A percentile compares a stretch with the other conserved stretches of the same genome.
These are phyloP conservation scores for Piezodorus guildinii DNA, from an alignment of 1,140 invertebrate species.

Conservation along the genomic window DNA sequence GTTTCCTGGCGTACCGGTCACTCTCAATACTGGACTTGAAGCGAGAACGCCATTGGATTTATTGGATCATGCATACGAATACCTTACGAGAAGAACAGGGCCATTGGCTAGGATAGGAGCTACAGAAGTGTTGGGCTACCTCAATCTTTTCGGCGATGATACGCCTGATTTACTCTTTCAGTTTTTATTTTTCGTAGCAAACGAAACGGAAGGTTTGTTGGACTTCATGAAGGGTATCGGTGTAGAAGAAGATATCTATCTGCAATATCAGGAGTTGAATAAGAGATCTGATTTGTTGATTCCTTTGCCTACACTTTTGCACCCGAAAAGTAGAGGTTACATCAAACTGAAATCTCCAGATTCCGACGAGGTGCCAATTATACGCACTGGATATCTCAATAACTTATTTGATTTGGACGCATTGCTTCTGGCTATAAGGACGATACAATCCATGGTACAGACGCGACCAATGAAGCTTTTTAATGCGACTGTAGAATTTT, in stretches of 20 bases:
- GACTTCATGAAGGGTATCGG: conserved; percentile 11
- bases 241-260: conserved; percentile 59
- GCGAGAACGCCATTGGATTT: conserved; percentile 26
- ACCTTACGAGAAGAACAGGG: conserved; percentile 35
- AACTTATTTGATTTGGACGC: conserved; percentile 24
- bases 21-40: neutral
- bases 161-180: conserved; percentile 34
- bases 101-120: conserved; percentile 35
- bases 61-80: conserved; percentile 37
- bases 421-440: conserved; percentile 42
- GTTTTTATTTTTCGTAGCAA: conserved; percentile 6
- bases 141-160: conserved; percentile 33
- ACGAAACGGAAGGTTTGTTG: conserved; percentile 53
- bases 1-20: conserved; percentile 21
- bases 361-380: conserved; percentile 43
- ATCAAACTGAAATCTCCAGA: conserved; percentile 37
- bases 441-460: conserved; percentile 33
- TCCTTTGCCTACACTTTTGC: conserved; percentile 34
- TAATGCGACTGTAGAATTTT: conserved; percentile 10
- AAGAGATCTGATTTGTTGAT: conserved; percentile 45
- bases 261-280: conserved; percentile 36
- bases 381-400: conserved; percentile 44
- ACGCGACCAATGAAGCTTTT: conserved; percentile 46
- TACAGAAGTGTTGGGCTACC: conserved; percentile 34
- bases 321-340: conserved; percentile 39